phyloP scores from a whole-genome alignment of 2,113 vertebrate species.

The Pholis gunnellus region DNA sequence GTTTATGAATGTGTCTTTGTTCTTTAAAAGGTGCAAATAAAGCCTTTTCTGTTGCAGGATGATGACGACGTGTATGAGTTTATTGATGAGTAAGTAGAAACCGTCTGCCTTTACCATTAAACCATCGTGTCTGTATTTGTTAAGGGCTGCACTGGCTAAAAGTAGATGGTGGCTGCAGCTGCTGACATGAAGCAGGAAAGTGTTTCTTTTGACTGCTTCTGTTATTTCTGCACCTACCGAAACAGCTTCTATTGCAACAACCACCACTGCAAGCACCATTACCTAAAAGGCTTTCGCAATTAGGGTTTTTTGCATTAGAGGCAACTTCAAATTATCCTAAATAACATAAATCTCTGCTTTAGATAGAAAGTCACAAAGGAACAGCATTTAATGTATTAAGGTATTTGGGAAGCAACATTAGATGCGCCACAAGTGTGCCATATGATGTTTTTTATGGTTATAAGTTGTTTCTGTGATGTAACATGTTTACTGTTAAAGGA shows the following conservation, averaged over 20 bases:
- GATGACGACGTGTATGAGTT: constrained; percentile 80
- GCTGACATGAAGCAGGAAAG: background rate
- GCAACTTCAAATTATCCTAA: background rate
- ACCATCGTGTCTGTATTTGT: background rate
- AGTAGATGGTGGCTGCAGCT: background rate
- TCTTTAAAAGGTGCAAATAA: constrained; percentile 3
- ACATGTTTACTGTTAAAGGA: constrained; percentile 14
- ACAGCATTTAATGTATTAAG: background rate
- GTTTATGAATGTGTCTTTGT: too few species aligned
- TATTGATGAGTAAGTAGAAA: constrained; percentile 81
- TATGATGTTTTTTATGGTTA: background rate
- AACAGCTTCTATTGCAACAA: background rate
- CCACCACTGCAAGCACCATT: background rate
- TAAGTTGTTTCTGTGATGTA: constrained; percentile 20
- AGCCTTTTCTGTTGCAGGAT: constrained; percentile 69
- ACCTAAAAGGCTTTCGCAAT: background rate
- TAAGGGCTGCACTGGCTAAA: background rate
- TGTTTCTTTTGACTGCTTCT: background rate
- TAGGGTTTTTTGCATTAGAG: background rate
- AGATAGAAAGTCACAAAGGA: background rate
- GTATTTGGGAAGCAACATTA: background rate
- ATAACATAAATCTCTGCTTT: background rate
- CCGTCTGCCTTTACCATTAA: background rate
- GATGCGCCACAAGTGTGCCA: background rate
- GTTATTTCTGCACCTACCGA: constrained; percentile 24